Evolutionary conservation across 2,797 vertebrate genomes (phyloP).

Genomic region (Myripristis jacobus): DNA sequence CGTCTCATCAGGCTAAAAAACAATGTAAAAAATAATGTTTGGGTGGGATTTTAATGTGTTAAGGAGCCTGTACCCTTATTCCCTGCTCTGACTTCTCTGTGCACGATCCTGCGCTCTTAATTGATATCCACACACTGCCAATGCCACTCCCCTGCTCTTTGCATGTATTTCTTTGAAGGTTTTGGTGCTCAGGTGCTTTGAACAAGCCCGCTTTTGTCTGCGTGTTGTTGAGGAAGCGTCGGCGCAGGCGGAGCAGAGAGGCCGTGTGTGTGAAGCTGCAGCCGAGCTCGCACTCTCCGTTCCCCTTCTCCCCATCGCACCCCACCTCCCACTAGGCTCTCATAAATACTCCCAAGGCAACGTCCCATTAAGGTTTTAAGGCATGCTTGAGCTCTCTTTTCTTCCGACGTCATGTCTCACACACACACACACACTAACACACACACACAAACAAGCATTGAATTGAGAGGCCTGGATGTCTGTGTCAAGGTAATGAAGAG

Average conservation of each 20-base stretch:
- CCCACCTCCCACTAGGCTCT: slow-evolving; percentile 10
- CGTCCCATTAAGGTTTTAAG: slow-evolving; percentile 19
- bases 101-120: background rate
- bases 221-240: background rate
- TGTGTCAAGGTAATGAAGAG: background rate
- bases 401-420: background rate
- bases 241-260: background rate
- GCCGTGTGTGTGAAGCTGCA: background rate
- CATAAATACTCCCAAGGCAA: slow-evolving; percentile 3
- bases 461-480: background rate
- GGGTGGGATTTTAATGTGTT: no score
- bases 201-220: background rate
- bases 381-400: slow-evolving; percentile 13
- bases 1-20: no score
- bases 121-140: background rate
- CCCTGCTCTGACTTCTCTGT: background rate
- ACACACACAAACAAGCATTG: background rate
- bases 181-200: background rate
- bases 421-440: background rate
- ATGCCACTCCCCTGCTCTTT: background rate
- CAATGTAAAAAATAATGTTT: no score
- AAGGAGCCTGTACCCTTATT: background rate
- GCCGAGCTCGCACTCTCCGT: background rate
- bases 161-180: no score
- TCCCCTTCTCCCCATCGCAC: slow-evolving; percentile 3